Evolutionary conservation across 2,797 vertebrate species (phyloP).

Genomic region (Chloroceryle inda): DNA sequence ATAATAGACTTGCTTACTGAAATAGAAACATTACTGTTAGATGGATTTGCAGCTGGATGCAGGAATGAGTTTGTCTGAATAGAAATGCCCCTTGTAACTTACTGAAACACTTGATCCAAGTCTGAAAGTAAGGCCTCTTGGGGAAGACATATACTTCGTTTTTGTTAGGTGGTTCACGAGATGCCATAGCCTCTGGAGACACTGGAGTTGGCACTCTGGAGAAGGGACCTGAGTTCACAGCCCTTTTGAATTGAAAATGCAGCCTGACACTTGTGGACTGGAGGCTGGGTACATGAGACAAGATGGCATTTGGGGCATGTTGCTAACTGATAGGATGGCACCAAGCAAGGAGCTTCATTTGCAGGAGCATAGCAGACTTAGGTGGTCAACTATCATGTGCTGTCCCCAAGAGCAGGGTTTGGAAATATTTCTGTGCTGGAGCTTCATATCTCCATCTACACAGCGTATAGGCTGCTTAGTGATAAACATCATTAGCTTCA

Average conservation of each 20-base stretch:
- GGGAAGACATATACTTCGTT: constrained; percentile 53
- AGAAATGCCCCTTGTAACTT: constrained; percentile 74
- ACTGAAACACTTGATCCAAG: constrained; percentile 54
- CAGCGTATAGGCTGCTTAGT: neutral
- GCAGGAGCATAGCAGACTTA: neutral
- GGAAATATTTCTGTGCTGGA: neutral
- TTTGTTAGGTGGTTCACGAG: constrained; percentile 31
- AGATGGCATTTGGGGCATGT: neutral
- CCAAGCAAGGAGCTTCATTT: neutral
- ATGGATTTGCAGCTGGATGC: constrained; percentile 60
- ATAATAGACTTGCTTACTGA: constrained; percentile 76
- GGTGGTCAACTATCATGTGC: neutral
- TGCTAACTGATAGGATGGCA: neutral
- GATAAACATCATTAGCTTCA: neutral
- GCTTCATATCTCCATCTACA: neutral
- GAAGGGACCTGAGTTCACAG: neutral
- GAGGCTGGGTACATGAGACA: neutral
- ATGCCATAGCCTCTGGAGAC: neutral
- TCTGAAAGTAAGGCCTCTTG: constrained; percentile 24
- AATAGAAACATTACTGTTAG: constrained; percentile 73
- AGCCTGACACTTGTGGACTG: accelerated
- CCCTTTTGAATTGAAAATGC: neutral
- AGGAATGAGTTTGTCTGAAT: constrained; percentile 50
- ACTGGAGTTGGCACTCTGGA: neutral
- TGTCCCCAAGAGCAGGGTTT: neutral